These are phyloP conservation scores for Dione juno DNA, from an alignment of 2,888 invertebrate genomes.

Conservation along the genomic window DNA sequence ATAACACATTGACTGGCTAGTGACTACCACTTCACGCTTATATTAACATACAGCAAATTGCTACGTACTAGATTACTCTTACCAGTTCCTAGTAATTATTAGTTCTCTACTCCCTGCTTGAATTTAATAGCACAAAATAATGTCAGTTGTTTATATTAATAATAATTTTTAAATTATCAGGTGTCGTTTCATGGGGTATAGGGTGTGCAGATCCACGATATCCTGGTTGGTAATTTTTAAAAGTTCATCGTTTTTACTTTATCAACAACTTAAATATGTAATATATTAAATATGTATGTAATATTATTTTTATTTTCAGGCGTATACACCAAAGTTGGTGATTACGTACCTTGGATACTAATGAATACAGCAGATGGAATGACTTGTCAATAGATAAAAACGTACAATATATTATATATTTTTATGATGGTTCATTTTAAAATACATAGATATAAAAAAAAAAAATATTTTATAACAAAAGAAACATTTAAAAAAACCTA, in stretches of 20 bases:
- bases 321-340: conserved; percentile 85
- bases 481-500: too few species aligned
- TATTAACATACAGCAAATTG: too few species aligned
- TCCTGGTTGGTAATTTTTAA: conserved; percentile 66
- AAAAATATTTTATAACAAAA: neutral
- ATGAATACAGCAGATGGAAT: conserved; percentile 60
- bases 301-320: too few species aligned
- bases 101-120: too few species aligned
- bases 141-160: neutral
- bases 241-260: neutral
- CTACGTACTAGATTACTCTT: too few species aligned
- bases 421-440: neutral
- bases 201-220: conserved; percentile 84
- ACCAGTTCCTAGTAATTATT: too few species aligned
- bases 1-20: neutral
- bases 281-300: neutral
- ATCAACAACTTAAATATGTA: neutral
- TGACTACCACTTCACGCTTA: too few species aligned
- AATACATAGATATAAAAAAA: too few species aligned
- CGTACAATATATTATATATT: neutral
- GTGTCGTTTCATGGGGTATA: conserved; percentile 84
- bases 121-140: neutral
- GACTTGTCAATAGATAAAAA: conserved; percentile 58
- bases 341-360: conserved; percentile 82
- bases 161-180: neutral